Conservation (phyloP, 2,113 vertebrate genomes). For the Butorides virescens region DNA sequence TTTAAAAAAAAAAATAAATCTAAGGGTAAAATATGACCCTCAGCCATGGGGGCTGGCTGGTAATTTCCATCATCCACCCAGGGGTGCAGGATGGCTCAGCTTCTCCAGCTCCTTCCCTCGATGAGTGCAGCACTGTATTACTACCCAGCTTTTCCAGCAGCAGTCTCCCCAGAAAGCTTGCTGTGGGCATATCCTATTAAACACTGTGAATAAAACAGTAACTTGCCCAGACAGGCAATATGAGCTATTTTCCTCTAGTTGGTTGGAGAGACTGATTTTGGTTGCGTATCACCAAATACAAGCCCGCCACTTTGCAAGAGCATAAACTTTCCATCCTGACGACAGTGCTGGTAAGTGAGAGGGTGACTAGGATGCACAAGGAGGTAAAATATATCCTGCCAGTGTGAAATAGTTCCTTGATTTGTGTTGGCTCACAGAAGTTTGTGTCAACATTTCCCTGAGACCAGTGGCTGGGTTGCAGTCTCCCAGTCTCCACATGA, state of each 20-base stretch:
- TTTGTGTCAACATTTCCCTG: neutral
- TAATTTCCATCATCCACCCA: neutral
- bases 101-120: neutral
- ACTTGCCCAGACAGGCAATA: neutral
- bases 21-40: neutral
- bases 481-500: neutral
- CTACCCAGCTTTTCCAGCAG: neutral
- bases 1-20: neutral
- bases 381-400: neutral
- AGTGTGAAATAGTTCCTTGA: neutral
- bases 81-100: neutral
- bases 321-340: neutral
- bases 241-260: neutral
- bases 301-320: neutral
- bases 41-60: neutral
- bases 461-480: neutral
- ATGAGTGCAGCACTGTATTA: neutral
- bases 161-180: neutral
- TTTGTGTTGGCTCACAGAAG: neutral
- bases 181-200: neutral
- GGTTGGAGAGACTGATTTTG: neutral
- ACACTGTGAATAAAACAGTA: neutral
- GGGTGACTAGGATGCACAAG: neutral
- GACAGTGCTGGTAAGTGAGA: neutral
- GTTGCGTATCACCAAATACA: neutral